Percentiles rank a stretch among this genome's conserved stretches.
Evolutionary conservation across 2,888 invertebrate species (phyloP).

Genomic region (Drosophila atripex): DNA sequence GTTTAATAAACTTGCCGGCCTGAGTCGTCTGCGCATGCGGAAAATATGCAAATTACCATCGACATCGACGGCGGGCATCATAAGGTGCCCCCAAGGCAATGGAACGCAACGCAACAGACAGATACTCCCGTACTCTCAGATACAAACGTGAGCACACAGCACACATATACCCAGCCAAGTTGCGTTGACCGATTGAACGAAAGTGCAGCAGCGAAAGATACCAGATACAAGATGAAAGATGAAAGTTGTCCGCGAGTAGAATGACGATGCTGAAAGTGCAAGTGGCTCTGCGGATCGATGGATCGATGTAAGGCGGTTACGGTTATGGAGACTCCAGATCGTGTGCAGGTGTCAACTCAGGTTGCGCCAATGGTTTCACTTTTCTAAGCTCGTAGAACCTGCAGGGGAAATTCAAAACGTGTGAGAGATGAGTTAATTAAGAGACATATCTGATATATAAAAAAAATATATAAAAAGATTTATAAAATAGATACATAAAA

Average conservation of each 20-base stretch:
- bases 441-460: too few species aligned
- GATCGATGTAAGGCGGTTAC: constrained; percentile 70
- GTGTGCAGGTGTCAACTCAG: constrained; percentile 16
- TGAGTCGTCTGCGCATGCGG: constrained; percentile 66
- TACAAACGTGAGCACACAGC: constrained; percentile 5
- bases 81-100: constrained; percentile 39
- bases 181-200: constrained; percentile 66
- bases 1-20: constrained; percentile 65
- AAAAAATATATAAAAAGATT: too few species aligned
- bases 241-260: constrained; percentile 70
- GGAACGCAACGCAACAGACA: constrained; percentile 27
- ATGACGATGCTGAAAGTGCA: constrained; percentile 68
- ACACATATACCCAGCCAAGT: constrained; percentile 14
- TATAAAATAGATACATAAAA: too few species aligned
- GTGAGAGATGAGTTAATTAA: neutral
- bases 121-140: neutral
- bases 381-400: constrained; percentile 19
- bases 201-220: constrained; percentile 54
- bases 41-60: constrained; percentile 75
- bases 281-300: constrained; percentile 57
- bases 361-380: constrained; percentile 49
- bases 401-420: neutral
- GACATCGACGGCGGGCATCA: constrained; percentile 27
- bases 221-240: constrained; percentile 48
- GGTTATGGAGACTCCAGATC: constrained; percentile 37